phyloP scores from a whole-genome alignment of 2,113 vertebrate species.

The Pedetes capensis region DNA sequence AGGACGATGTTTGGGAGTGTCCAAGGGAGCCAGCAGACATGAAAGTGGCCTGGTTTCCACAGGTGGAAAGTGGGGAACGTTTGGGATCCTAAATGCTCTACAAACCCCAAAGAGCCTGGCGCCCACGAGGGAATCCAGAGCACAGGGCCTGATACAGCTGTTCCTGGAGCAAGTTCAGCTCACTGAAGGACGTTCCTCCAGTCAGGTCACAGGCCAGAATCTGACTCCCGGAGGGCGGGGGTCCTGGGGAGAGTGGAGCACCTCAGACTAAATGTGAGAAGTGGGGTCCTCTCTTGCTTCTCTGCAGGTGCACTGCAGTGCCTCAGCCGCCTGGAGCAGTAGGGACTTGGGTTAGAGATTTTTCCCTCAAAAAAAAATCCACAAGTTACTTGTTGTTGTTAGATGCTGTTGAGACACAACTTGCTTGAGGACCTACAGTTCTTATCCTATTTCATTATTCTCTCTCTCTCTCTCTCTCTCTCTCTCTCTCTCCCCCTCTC shows the following conservation, averaged over 20 bases:
- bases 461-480: too few species aligned
- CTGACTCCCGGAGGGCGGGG: neutral
- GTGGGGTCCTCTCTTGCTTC: neutral
- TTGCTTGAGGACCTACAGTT: neutral
- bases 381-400: too few species aligned
- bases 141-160: neutral
- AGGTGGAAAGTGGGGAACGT: neutral
- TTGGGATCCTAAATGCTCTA: neutral
- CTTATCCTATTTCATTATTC: neutral
- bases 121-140: neutral
- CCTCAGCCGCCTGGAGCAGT: neutral
- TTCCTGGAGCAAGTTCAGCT: conserved; percentile 36
- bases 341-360: neutral
- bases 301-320: neutral
- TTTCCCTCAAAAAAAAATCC: neutral
- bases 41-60: neutral
- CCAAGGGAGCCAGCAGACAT: neutral
- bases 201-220: neutral
- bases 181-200: neutral
- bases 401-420: too few species aligned
- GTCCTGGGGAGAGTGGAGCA: neutral
- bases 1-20: neutral
- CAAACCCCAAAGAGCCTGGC: neutral
- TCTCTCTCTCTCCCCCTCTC: too few species aligned
- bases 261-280: neutral